Conservation (phyloP, 2,888 invertebrate species). For the Rhogogaster chlorosoma region DNA sequence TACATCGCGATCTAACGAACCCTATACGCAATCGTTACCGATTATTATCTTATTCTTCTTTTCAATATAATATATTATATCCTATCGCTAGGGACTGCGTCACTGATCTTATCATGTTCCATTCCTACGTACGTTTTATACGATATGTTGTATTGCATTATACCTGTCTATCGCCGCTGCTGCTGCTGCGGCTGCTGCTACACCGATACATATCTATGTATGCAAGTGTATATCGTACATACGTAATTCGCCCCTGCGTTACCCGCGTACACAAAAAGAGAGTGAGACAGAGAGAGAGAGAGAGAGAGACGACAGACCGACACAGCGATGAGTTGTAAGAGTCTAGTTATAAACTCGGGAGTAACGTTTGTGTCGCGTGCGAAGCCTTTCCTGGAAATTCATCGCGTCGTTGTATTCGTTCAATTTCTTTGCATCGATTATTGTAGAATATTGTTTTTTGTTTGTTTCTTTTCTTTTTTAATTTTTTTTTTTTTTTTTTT, state of each 20-base stretch:
- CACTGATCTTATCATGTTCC: slow-evolving; percentile 29
- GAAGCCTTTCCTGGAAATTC: slow-evolving; percentile 36
- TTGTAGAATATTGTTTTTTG: not conserved
- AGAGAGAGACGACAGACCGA: not conserved
- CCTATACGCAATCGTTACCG: slow-evolving; percentile 26
- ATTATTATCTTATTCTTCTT: not conserved
- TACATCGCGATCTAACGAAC: not conserved
- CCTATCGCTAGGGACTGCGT: not conserved
- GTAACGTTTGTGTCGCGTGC: slow-evolving; percentile 38
- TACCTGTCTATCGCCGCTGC: not conserved
- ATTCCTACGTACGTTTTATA: not conserved
- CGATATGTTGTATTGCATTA: not conserved
- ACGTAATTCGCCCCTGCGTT: slow-evolving; percentile 14
- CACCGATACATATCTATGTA: not conserved
- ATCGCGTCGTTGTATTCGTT: not conserved
- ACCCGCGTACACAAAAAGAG: not conserved
- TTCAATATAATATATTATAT: not conserved
- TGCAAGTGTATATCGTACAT: not conserved
- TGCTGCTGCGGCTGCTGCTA: not conserved
- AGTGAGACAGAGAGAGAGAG: not conserved
- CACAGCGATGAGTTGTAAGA: slow-evolving; percentile 15
- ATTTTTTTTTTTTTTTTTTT: not conserved
- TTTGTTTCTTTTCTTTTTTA: no score
- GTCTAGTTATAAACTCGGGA: slow-evolving; percentile 39
- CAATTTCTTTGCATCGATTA: slow-evolving; percentile 13